Base-by-base conservation (phyloP, 2,888 invertebrate genomes). In the Tipula helvola region DNA sequence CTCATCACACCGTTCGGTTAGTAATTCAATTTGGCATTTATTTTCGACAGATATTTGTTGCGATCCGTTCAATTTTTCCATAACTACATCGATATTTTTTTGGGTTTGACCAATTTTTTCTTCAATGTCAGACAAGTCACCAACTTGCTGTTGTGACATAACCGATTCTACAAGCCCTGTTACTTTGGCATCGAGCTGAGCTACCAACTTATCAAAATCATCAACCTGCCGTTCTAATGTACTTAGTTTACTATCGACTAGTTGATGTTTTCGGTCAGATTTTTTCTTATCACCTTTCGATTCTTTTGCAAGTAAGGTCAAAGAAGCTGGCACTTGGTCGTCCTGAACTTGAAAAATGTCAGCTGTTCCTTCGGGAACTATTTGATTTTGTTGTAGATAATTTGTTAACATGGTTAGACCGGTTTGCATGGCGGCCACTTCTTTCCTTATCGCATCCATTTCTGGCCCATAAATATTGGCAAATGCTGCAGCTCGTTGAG, bases 1-100 rank as follows among this genome's bases (percentile, higher is more conserved):
- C 13, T 89, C 89, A 0, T 89, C 88, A 2, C 90, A 36, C 1
- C 88, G 88, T 0, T 87, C 83, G 0, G 7, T 83, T 2, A 88
- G 36, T 0, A 36, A 18, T 36, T 28, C 71, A 12, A 86, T 86
- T 4, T 87, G 86, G 0, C 5, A 28, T 4, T 86, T 86, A n/a
- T 41, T 18, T 36, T 88, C 87, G 0, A 36, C 42, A 7, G 28
- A 12, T 12, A 71, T 18, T 71, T 71, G 71, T 13, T 71, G 71
- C 3, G 28, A 28, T 0, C 10, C 28, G 41, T 39, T 39, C 4
- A 84, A 5, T 8, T 84, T 84, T 5, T 7, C n/a, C 8, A 84
- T 41, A 4, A 7, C 16, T n/a, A 5, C 36, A 5, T 84, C 41
- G 5, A 84, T 16, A 39, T 4, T n/a, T 39, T 84, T 84, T 84